A percentile compares a stretch with the other conserved stretches of the same genome.
phyloP scores from a whole-genome alignment of 2,113 vertebrate species.

The Stercorarius parasiticus region DNA sequence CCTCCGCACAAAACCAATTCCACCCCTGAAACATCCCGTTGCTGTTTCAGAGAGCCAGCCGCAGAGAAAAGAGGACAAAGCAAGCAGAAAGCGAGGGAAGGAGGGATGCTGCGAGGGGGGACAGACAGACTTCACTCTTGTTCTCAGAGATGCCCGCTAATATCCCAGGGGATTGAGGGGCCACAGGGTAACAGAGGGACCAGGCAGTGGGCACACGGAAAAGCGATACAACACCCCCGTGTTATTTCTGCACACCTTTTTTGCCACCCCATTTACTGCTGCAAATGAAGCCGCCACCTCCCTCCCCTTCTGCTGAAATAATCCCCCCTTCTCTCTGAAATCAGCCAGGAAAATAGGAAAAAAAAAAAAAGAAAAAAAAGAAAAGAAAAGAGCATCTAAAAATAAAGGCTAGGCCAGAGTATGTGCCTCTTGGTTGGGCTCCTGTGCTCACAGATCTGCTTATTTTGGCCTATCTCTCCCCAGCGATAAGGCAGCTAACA shows the following conservation, averaged over 20 bases:
- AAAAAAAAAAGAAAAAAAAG: not conserved
- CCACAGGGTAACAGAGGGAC: not conserved
- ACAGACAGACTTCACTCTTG: not conserved
- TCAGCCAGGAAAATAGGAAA: conserved; percentile 46
- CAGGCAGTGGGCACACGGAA: not conserved
- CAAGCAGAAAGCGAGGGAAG: not conserved
- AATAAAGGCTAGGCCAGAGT: conserved; percentile 84
- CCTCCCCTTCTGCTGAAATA: conserved; percentile 40
- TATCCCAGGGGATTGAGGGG: not conserved
- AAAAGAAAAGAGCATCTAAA: conserved; percentile 78
- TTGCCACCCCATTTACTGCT: not conserved
- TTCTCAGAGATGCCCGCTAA: not conserved
- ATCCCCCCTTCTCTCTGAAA: conserved; percentile 45
- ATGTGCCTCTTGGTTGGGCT: conserved; percentile 73
- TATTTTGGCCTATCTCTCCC: conserved; percentile 88
- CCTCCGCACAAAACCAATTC: not conserved
- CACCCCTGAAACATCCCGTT: not conserved
- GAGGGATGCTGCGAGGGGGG: not conserved
- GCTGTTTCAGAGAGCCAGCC: not conserved
- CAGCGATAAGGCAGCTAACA: conserved; percentile 94
- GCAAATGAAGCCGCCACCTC: conserved; percentile 31
- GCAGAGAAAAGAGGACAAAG: not conserved
- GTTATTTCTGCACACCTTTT: conserved; percentile 34
- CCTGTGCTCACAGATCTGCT: conserved; percentile 81
- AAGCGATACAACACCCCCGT: not conserved